Evolutionary conservation across 2,888 invertebrate genomes (phyloP).

Genomic region (Seira sanloemensis): DNA sequence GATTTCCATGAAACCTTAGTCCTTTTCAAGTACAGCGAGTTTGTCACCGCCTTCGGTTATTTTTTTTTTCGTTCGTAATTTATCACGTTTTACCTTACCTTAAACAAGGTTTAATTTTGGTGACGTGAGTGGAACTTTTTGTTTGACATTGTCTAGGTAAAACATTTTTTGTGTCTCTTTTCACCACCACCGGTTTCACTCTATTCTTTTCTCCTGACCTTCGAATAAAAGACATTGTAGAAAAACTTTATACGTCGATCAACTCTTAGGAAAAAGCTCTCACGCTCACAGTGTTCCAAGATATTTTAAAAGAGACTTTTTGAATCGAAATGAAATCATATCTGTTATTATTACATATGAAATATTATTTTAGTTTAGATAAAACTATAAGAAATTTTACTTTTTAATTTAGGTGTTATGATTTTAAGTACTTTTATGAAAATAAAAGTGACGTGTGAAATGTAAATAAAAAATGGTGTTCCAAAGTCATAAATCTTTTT

Average conservation of each 20-base stretch:
- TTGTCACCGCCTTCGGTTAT: too few species aligned
- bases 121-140: background rate
- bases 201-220: slow-evolving; percentile 25
- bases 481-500: background rate
- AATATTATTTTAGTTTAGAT: background rate
- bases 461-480: slow-evolving; percentile 1
- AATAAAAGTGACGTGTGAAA: slow-evolving; percentile 23
- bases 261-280: slow-evolving; percentile 28
- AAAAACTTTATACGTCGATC: background rate
- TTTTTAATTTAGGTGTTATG: background rate
- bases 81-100: background rate
- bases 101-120: background rate
- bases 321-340: slow-evolving; percentile 19
- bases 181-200: slow-evolving; percentile 32
- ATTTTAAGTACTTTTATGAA: slow-evolving; percentile 7
- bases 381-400: background rate
- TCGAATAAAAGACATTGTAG: background rate
- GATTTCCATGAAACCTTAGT: too few species aligned
- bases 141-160: background rate
- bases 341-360: slow-evolving; percentile 2
- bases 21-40: too few species aligned
- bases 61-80: background rate
- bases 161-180: background rate
- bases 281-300: slow-evolving; percentile 52
- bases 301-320: slow-evolving; percentile 52